Percentiles rank a stretch among this genome's conserved stretches.
Conservation (phyloP, 2,797 vertebrate species). For the Scomberomorus guttatus region DNA sequence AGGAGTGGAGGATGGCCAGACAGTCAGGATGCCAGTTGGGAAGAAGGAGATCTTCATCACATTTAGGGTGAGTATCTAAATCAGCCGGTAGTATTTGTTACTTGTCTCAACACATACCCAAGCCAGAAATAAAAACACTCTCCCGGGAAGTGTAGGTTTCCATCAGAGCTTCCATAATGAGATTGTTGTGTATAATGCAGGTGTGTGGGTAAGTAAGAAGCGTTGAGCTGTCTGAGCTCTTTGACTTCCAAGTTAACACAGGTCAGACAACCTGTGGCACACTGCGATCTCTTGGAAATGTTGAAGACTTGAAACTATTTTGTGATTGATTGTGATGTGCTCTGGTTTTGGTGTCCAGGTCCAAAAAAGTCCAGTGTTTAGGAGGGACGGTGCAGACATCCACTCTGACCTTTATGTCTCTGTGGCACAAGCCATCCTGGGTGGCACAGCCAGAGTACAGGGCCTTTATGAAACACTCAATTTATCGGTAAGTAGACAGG, state of each 20-base stretch:
- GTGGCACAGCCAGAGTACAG: conserved; percentile 91
- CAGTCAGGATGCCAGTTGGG: conserved; percentile 96
- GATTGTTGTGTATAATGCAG: conserved; percentile 6
- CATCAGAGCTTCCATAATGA: conserved; percentile 9
- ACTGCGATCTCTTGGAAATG: neutral
- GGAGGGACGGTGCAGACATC: conserved; percentile 94
- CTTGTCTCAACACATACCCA: neutral
- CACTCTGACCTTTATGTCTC: conserved; percentile 94
- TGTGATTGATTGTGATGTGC: conserved; percentile 7
- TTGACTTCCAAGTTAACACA: neutral
- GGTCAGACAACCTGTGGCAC: neutral
- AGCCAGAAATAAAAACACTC: neutral
- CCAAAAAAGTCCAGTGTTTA: conserved; percentile 94
- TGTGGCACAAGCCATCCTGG: conserved; percentile 95
- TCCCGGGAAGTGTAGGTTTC: neutral
- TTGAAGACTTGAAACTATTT: neutral
- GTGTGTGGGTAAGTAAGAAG: conserved; percentile 6
- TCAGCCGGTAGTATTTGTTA: neutral
- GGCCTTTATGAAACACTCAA: conserved; percentile 95
- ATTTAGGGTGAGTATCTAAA: conserved; percentile 88
- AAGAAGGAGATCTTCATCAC: conserved; percentile 98
- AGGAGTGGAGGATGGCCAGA: conserved; percentile 98
- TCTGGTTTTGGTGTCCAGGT: conserved; percentile 84
- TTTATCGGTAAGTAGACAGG: conserved; percentile 86
- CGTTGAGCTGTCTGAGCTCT: conserved; percentile 35